These are phyloP conservation scores for Drosophila orosa DNA, from an alignment of 1,140 invertebrate genomes.

Conservation along the genomic window DNA sequence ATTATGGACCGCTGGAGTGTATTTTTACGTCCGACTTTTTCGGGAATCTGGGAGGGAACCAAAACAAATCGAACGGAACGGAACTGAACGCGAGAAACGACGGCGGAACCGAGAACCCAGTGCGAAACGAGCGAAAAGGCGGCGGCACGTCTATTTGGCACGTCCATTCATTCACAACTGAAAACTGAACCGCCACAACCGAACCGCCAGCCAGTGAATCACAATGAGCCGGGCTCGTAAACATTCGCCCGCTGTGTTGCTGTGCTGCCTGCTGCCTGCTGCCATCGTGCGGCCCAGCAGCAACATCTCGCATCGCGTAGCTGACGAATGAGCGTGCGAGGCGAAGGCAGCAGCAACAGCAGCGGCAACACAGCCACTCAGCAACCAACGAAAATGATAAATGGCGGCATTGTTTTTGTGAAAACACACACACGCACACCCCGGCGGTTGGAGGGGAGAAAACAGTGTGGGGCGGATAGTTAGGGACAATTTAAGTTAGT, in stretches of 20 bases:
- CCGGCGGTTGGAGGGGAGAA: not conserved
- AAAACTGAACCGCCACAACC: constrained; percentile 65
- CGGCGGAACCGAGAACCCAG: constrained; percentile 59
- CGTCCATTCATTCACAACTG: constrained; percentile 84
- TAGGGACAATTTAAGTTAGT: not conserved
- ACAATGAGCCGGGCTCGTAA: constrained; percentile 72
- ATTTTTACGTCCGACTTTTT: constrained; percentile 64
- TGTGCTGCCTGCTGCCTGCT: constrained; percentile 30
- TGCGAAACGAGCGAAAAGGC: constrained; percentile 54
- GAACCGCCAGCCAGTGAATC: constrained; percentile 40
- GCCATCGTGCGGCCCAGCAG: not conserved
- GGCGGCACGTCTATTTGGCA: constrained; percentile 82
- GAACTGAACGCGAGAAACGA: constrained; percentile 38
- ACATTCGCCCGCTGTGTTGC: constrained; percentile 64
- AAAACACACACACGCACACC: constrained; percentile 21
- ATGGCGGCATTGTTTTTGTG: constrained; percentile 77
- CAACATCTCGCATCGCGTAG: constrained; percentile 10
- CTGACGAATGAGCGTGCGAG: constrained; percentile 27
- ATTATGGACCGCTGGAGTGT: constrained; percentile 37
- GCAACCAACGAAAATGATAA: constrained; percentile 66
- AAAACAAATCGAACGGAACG: constrained; percentile 21
- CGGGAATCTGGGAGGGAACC: constrained; percentile 56
- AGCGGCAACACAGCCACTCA: constrained; percentile 53
- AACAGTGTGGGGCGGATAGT: constrained; percentile 41
- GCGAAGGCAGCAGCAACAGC: constrained; percentile 18